Evolutionary conservation across 2,113 vertebrate genomes (phyloP).

Genomic region (Neodon shergylaensis): DNA sequence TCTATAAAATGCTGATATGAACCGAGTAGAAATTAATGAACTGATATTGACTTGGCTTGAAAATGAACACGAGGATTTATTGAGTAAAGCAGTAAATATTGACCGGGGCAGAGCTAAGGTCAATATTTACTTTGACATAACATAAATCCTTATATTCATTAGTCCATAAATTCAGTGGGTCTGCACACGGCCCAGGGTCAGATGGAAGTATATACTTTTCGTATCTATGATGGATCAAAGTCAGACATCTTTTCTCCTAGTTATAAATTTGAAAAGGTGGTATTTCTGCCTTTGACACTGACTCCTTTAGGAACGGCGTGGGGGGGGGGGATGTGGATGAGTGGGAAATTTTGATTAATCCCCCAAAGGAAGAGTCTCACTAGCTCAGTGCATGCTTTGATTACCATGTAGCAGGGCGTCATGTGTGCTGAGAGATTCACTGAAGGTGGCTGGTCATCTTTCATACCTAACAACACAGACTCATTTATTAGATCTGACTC

Average conservation of each 20-base stretch:
- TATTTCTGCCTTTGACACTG: constrained; percentile 35
- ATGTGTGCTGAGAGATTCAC: not conserved
- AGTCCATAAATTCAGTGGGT: constrained; percentile 58
- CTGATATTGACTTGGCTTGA: constrained; percentile 71
- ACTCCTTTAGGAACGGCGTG: not conserved
- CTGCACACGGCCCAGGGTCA: constrained; percentile 46
- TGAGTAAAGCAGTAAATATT: constrained; percentile 75
- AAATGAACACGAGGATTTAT: constrained; percentile 78
- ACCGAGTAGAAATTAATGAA: constrained; percentile 74
- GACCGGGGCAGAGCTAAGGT: constrained; percentile 66
- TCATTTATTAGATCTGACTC: constrained; percentile 12
- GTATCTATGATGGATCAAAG: constrained; percentile 61
- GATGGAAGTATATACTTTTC: constrained; percentile 66
- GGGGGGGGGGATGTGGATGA: not conserved
- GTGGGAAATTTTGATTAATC: constrained; percentile 29
- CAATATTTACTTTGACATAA: constrained; percentile 75
- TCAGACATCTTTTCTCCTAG: constrained; percentile 42
- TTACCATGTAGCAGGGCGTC: not conserved
- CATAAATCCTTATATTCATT: constrained; percentile 73
- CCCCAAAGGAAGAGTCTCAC: not conserved
- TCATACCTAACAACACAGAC: constrained; percentile 15
- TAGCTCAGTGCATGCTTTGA: not conserved
- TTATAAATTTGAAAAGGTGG: constrained; percentile 57
- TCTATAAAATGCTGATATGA: constrained; percentile 74
- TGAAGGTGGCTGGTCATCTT: constrained; percentile 12